Conservation (phyloP, 2,113 vertebrate species). For the Alces alces region DNA sequence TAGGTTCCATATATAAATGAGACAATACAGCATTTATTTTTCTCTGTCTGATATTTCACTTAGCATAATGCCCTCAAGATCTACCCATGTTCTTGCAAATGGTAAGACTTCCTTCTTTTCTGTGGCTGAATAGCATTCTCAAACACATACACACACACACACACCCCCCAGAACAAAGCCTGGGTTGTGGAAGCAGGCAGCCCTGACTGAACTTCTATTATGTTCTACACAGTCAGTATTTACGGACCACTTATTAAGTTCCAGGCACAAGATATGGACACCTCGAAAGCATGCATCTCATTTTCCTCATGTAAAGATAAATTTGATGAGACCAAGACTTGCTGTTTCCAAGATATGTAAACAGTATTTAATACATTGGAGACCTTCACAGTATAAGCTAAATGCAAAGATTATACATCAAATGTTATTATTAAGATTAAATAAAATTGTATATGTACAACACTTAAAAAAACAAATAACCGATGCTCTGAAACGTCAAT, state of each 20-base stretch:
- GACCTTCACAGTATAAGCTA: background rate
- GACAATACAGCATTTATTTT: background rate
- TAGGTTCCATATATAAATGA: background rate
- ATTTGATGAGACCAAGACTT: background rate
- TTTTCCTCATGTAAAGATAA: background rate
- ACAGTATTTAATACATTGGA: background rate
- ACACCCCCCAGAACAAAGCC: background rate
- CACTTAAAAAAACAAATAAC: background rate
- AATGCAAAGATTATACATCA: background rate
- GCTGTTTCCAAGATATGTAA: background rate
- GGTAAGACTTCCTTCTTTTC: background rate
- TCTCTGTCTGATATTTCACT: background rate
- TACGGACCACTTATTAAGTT: background rate
- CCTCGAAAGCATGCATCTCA: background rate
- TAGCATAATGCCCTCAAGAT: background rate
- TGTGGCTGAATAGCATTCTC: background rate
- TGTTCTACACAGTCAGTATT: background rate
- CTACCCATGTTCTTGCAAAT: background rate
- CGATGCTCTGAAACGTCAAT: background rate
- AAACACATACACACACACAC: background rate
- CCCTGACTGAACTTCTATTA: background rate
- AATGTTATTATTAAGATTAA: background rate
- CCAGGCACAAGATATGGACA: background rate
- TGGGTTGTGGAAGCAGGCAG: background rate
- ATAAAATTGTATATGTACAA: background rate